Base-by-base conservation (phyloP, 2,113 vertebrate species). In the Rhea pennata region DNA sequence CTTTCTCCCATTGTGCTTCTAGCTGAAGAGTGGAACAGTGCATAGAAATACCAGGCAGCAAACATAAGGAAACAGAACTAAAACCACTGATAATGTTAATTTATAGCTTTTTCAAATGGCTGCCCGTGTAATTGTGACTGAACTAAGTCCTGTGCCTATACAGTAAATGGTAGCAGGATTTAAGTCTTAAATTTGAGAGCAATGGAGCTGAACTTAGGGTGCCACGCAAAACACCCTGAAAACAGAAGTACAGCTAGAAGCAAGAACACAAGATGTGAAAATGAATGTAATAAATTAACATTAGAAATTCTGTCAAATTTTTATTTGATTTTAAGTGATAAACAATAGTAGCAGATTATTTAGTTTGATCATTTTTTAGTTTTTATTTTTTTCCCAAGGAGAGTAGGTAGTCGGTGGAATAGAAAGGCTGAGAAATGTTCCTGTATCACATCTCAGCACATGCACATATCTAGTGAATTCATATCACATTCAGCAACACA, bases 1-100 rank as follows among this genome's bases (percentile, higher is more conserved):
- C 84, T 96, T 95, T 92, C 74, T 90, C 29, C 87, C 62, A 93
- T 96, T 97, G 94, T 96, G 84, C 67, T 90, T 92, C 77, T 46
- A 44, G 23, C 6, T 87, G 89, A 95, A 64, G 89, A 73, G 91
- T 22, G 51, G 81, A 94, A 96, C 92, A 95, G 95, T 87, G 91
- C 33, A 64, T 93, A 93, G 84, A 95, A 95, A 72, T 72, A 13
- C 50, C 81, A 48, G 20, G 20, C 31, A 83, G 40, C 16, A 71
- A 76, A 91, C 46, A 22, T 82, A 89, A 89, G 92, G 84, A 89
- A 77, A 56, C 59, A 46, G 81, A 66, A 36, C 50, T 81, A 79
- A 94, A 95, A 2, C 21, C 42, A 33, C 46, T 36, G 71, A 89
- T 94, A 94, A 73, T 76, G 6, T 73, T 69, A 69, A 93, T 91